Conservation (phyloP, 2,113 vertebrate species). For the Equus przewalskii region DNA sequence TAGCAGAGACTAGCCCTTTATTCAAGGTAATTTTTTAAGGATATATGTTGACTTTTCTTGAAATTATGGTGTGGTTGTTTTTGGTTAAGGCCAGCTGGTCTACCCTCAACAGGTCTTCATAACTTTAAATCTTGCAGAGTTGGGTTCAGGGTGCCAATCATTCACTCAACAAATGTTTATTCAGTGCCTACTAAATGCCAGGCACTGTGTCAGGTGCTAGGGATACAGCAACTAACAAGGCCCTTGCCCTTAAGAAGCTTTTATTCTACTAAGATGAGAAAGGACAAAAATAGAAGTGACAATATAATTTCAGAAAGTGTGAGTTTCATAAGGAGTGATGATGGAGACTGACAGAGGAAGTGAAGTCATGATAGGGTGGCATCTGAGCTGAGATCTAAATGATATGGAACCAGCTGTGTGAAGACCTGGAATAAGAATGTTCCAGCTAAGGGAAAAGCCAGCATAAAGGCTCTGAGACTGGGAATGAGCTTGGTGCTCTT, state of each 20-base stretch:
- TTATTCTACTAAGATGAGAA: not conserved
- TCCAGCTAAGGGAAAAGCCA: not conserved
- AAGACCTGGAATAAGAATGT: not conserved
- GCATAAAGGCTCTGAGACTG: not conserved
- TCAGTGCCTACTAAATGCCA: not conserved
- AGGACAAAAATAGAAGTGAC: not conserved
- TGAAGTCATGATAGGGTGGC: not conserved
- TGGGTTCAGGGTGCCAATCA: not conserved
- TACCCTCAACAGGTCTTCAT: not conserved
- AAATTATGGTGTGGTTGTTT: not conserved
- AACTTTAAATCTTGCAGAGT: not conserved
- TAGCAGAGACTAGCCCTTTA: not conserved
- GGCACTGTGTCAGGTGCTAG: not conserved
- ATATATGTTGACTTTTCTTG: not conserved
- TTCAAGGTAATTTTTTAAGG: not conserved
- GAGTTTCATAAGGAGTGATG: not conserved
- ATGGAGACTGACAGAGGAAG: not conserved
- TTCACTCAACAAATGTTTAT: not conserved
- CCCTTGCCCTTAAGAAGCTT: not conserved
- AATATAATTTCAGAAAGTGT: not conserved
- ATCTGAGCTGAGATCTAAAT: not conserved
- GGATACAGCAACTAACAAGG: not conserved
- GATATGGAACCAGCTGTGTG: not conserved
- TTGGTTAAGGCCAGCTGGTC: not conserved
- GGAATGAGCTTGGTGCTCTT: not conserved